Evolutionary conservation across 2,113 vertebrate genomes (phyloP).

Genomic region (Nycticryphes semicollaris): DNA sequence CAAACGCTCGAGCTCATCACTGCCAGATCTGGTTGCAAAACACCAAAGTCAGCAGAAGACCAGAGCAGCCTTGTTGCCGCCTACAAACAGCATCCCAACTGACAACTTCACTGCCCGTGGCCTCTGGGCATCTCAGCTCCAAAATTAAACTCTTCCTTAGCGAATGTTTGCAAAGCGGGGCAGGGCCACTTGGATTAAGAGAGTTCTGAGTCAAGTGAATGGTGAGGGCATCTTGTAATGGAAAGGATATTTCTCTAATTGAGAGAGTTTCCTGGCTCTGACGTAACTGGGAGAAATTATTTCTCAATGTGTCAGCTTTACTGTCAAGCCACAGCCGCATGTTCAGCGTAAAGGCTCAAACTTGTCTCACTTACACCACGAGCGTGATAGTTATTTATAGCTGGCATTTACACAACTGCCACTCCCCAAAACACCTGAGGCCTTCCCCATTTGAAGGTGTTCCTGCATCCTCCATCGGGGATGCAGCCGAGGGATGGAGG

Average conservation of each 20-base stretch:
- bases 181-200: fast-evolving
- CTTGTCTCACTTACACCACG: neutral
- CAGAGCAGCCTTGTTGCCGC: neutral
- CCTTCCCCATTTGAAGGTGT: neutral
- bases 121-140: neutral
- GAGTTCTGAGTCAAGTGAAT: neutral
- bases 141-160: neutral
- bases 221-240: neutral
- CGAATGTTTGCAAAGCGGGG: neutral
- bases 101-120: neutral
- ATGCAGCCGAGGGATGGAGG: neutral
- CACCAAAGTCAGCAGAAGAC: neutral
- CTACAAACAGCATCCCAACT: neutral
- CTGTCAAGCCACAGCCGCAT: neutral
- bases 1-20: neutral
- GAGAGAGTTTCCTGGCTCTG: conserved; percentile 25
- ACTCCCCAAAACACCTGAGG: neutral
- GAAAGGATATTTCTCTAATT: neutral
- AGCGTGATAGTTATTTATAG: neutral
- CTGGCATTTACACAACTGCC: neutral
- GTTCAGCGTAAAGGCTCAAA: neutral
- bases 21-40: neutral
- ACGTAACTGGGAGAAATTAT: neutral
- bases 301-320: conserved; percentile 30
- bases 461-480: neutral